A percentile compares a stretch with the other conserved stretches of the same genome.
These are phyloP conservation scores for Nansenia antarctica DNA, from an alignment of 2,113 vertebrate species.

Conservation along the genomic window DNA sequence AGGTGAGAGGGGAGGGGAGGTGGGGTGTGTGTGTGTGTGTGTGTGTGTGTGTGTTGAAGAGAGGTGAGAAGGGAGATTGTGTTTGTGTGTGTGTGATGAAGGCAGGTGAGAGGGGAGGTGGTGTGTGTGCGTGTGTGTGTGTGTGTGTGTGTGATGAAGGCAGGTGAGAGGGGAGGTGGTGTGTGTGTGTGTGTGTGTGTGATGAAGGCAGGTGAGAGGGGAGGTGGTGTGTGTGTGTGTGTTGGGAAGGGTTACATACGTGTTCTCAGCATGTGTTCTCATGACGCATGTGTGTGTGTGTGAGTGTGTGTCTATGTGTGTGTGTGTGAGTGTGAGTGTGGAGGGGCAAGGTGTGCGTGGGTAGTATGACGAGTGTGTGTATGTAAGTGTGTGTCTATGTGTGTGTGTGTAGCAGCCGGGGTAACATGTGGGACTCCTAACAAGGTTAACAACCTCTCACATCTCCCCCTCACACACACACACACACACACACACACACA, in stretches of 20 bases:
- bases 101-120: not conserved
- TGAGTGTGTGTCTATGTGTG: too few species aligned
- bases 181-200: not conserved
- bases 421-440: slow-evolving; percentile 37
- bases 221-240: too few species aligned
- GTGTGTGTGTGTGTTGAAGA: not conserved
- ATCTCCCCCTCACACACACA: slow-evolving; percentile 1
- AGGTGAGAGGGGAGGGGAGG: not conserved
- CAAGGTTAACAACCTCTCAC: slow-evolving; percentile 58
- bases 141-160: too few species aligned
- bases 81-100: too few species aligned
- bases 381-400: too few species aligned
- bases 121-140: not conserved
- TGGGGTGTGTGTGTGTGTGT: not conserved
- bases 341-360: not conserved
- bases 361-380: not conserved
- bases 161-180: too few species aligned
- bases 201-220: too few species aligned
- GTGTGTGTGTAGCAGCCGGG: slow-evolving; percentile 7
- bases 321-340: not conserved
- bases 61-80: too few species aligned
- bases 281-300: not conserved
- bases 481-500: too few species aligned
- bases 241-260: not conserved
- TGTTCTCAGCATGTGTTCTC: not conserved